Base-by-base conservation (phyloP, 2,888 invertebrate species). In the Gastrophysa polygoni region DNA sequence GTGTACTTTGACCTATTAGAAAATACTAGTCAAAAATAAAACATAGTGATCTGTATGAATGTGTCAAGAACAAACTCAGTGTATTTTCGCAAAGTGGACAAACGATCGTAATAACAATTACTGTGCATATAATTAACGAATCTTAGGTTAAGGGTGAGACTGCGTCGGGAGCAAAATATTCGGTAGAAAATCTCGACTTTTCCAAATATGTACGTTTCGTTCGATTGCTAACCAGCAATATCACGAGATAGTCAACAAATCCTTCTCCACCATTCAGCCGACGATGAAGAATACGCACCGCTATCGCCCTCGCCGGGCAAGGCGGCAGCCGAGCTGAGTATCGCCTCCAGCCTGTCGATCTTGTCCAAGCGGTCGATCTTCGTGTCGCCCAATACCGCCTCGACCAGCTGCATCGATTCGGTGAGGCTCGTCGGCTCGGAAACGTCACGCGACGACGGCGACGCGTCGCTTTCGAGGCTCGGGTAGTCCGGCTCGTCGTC, bases 401-500 rank as follows among this genome's bases (percentile, higher is more conserved):
- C 92, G 83, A 94, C 89, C 85, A 93, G 87, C 78, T 93, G 93
- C 93, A 94, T 93, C 1, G 93, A 93, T 81, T 94, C 93, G 2
- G 93, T 92, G 61, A 94, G 84, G 75, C 92, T 92, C 16, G 91
- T 91, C 11, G 92, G 91, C 75, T 91, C 91, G 0, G 90, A 89
- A 0, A 90, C 89, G 71, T 88, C 90, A 70, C 89, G 86, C 17
- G 92, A 91, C 14, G 91, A 92, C 54, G 89, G 92, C 54, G 89
- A 87, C 61, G 76, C 67, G 77, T 93, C 93, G 55, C 91, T 92
- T 75, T 93, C 93, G 75, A 93, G 83, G 75, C 92, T 93, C 44
- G 91, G 88, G 84, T 91, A 92, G 72, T 91, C 93, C 77, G 90
- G 76, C 14, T 77, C 89, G 70, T 88, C 87, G 56, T 89, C 92